Base-by-base conservation (phyloP, 2,113 vertebrate genomes). In the Dasyprocta punctata region DNA sequence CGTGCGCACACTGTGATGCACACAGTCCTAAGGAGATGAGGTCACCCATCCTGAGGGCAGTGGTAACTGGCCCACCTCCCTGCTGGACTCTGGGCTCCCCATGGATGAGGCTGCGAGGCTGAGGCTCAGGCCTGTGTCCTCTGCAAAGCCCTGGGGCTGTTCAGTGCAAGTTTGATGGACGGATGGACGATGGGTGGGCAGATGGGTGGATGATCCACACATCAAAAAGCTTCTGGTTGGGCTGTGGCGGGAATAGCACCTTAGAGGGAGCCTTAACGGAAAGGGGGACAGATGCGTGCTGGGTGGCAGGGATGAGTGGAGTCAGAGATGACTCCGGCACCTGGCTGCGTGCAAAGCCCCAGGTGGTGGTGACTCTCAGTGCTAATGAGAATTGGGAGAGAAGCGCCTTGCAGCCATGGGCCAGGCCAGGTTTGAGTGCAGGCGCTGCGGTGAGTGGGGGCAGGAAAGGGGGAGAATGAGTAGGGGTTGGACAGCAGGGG, bases 301-400 rank as follows among this genome's bases (percentile, higher is more conserved):
- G 61, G 88, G 83, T 0, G 24, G 97, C 47, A 69, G 61, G 61
- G 93, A n/a, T 11, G 65, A 89, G 33, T 5, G 41, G 41, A 85
- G 88, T 80, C 47, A 84, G 49, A 61, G 89, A 84, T 26, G 81
- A 96, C 85, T 88, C 0, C 4, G 58, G 38, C 58, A 67, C 58
- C 56, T 71, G 81, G 63, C 82, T 28, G 41, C 41, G 7, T 95
- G 49, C 7, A 24, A 63, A 88, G 95, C 77, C 90, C 88, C 78
- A 89, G 83, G 95, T 91, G 95, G 60, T 1, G 1, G 86, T 77
- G 92, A 95, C 9, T 60, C 83, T 36, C 16, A 13, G 49, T 0
- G 9, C 65, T 97, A 89, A 89, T 67, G 92, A 95, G 89, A 89
- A 69, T 30, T 4, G 65, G 71, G 44, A 16, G 36, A 56, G 61